Evolutionary conservation across 35 echinoderm and acorn worm genomes (phyloP).

Genomic region (Strongylocentrotus purpuratus): DNA sequence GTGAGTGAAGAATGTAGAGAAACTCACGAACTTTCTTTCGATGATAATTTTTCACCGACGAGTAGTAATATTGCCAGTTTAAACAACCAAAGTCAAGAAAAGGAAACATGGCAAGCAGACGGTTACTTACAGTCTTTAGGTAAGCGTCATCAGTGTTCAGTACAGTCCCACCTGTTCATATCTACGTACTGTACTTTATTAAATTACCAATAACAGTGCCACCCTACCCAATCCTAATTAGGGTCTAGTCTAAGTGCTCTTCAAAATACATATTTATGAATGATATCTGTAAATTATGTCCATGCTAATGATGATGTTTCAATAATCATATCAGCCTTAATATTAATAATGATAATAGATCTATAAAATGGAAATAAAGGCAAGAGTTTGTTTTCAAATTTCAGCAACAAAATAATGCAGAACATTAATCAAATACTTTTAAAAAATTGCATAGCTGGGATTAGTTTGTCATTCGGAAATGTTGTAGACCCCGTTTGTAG

Average conservation of each 20-base stretch:
- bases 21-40: slow-evolving; percentile 14
- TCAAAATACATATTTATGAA: neutral
- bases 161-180: neutral
- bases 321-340: neutral
- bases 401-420: neutral
- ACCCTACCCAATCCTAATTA: neutral
- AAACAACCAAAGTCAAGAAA: slow-evolving; percentile 16
- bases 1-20: neutral
- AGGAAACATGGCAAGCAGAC: slow-evolving; percentile 14
- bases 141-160: neutral
- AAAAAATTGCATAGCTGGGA: too few species aligned
- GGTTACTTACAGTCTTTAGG: slow-evolving; percentile 32
- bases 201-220: neutral
- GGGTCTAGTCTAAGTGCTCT: too few species aligned
- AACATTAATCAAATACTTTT: too few species aligned
- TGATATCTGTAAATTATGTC: neutral
- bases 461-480: too few species aligned
- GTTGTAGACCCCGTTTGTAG: too few species aligned
- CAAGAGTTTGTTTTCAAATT: neutral
- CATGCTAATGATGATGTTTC: neutral
- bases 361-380: neutral
- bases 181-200: neutral
- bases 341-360: too few species aligned
- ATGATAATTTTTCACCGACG: slow-evolving; percentile 25
- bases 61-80: neutral